Evolutionary conservation across 1,140 invertebrate genomes (phyloP).

Genomic region (Anagrus nilaparvatae): DNA sequence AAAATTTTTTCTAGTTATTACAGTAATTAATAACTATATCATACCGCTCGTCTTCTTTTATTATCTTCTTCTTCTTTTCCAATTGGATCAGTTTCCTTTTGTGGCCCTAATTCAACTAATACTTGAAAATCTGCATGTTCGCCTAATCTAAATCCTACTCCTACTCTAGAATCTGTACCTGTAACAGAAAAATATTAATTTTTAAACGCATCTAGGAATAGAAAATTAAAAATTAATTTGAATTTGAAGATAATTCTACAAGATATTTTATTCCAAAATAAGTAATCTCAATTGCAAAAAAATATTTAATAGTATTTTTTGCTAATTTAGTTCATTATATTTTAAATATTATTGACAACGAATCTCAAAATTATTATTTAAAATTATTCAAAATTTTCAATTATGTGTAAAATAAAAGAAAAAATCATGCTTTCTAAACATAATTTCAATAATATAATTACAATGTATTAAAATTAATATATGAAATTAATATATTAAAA

Average conservation of each 20-base stretch:
- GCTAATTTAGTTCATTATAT: neutral
- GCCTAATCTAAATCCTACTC: conserved; percentile 67
- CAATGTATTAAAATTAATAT: no score
- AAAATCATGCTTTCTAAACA: no score
- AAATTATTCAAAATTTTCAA: neutral
- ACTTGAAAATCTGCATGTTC: conserved; percentile 73
- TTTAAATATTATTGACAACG: neutral
- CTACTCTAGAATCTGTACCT: conserved; percentile 71
- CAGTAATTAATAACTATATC: conserved; percentile 1
- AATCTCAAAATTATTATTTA: neutral
- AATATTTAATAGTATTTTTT: no score
- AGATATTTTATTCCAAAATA: no score
- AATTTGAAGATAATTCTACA: no score
- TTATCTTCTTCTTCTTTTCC: conserved; percentile 31
- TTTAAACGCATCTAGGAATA: no score
- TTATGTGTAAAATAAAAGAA: no score
- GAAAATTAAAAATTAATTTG: no score
- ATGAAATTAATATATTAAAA: no score
- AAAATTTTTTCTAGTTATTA: neutral
- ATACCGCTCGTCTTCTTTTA: conserved; percentile 30
- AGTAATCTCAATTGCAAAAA: no score
- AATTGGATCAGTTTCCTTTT: conserved; percentile 55
- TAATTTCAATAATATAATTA: no score
- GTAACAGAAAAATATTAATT: conserved; percentile 13
- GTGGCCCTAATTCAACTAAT: conserved; percentile 65